A percentile compares a stretch with the other conserved stretches of the same genome.
Conservation (phyloP, 2,113 vertebrate genomes). For the Chaetops frenatus region DNA sequence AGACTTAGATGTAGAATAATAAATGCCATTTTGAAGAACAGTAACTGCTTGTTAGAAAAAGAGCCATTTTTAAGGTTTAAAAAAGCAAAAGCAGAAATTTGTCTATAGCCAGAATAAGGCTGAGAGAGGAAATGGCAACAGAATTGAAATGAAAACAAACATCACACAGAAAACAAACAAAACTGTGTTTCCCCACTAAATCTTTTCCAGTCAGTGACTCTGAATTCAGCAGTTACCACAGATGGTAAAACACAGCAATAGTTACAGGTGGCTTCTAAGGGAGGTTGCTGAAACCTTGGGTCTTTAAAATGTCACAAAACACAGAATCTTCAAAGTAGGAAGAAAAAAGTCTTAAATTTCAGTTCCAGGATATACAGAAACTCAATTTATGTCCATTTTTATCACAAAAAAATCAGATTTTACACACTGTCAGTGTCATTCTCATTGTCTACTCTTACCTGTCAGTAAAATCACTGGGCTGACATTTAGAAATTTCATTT, state of each 20-base stretch:
- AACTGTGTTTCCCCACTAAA: background rate
- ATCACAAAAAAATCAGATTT: background rate
- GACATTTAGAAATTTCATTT: background rate
- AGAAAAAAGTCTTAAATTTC: background rate
- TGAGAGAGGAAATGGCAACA: slow-evolving; percentile 17
- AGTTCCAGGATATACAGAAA: background rate
- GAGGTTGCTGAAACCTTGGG: background rate
- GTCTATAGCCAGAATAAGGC: background rate
- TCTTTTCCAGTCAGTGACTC: background rate
- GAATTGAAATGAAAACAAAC: slow-evolving; percentile 9
- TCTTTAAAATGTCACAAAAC: background rate
- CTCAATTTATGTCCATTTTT: background rate
- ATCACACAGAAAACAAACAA: slow-evolving; percentile 14
- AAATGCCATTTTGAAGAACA: slow-evolving; percentile 27
- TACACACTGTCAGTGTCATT: background rate
- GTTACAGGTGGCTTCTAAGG: background rate
- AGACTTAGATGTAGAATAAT: slow-evolving; percentile 57
- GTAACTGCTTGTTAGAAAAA: slow-evolving; percentile 63
- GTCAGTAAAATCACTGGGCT: background rate
- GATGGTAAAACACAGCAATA: background rate
- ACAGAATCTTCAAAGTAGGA: background rate
- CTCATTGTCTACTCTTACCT: background rate
- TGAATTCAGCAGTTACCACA: background rate
- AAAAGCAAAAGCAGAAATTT: slow-evolving; percentile 38
- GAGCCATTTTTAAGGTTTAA: slow-evolving; percentile 59